These are phyloP conservation scores for Etheostoma nigrum DNA, from an alignment of 2,797 vertebrate genomes.

Conservation along the genomic window DNA sequence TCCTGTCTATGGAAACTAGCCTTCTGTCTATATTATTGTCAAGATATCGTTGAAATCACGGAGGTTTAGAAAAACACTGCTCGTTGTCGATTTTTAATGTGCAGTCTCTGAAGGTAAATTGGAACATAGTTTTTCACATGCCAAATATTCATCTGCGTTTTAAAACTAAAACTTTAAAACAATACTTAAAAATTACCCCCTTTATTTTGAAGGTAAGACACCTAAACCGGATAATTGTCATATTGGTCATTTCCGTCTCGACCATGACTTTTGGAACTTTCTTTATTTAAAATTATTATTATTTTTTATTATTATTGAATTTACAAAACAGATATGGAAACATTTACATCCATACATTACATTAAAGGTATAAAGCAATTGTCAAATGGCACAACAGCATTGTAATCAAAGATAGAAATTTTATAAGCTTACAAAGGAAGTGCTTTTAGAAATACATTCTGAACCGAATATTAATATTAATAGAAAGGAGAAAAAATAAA, in stretches of 20 bases:
- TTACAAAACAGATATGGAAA: too few species aligned
- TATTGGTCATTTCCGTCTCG: neutral
- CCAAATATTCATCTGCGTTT: neutral
- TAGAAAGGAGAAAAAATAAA: too few species aligned
- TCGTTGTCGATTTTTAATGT: neutral
- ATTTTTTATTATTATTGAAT: too few species aligned
- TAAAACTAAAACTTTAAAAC: neutral
- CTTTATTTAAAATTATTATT: too few species aligned
- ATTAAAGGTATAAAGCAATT: too few species aligned
- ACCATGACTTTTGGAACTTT: conserved; percentile 8
- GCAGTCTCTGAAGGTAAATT: neutral
- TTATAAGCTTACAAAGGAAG: too few species aligned
- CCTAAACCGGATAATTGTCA: neutral
- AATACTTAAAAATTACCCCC: accelerated
- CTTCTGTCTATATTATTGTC: neutral
- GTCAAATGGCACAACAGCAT: too few species aligned
- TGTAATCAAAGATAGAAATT: too few species aligned
- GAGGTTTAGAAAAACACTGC: neutral
- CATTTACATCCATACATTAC: too few species aligned
- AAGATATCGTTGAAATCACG: neutral
- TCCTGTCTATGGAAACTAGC: neutral
- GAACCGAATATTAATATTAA: too few species aligned
- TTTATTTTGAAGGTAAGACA: conserved; percentile 29
- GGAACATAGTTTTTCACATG: neutral
- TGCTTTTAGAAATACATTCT: too few species aligned